These are phyloP conservation scores for Lasioglossum calceatum DNA, from an alignment of 2,888 invertebrate genomes.

Conservation along the genomic window DNA sequence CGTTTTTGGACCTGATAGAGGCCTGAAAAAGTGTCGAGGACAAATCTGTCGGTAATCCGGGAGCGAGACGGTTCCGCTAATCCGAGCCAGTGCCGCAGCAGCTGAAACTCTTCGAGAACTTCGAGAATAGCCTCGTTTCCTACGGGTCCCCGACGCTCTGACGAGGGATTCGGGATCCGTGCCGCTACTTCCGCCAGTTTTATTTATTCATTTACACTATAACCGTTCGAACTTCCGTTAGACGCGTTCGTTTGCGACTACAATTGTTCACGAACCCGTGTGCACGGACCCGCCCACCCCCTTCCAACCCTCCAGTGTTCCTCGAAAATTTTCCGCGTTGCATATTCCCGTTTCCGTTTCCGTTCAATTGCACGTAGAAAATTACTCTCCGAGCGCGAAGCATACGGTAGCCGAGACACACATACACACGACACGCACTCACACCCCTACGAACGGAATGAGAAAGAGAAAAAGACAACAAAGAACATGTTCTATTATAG, in stretches of 20 bases:
- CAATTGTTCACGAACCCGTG: constrained; percentile 5
- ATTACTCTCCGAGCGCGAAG: background rate
- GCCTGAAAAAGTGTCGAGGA: background rate
- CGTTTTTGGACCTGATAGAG: background rate
- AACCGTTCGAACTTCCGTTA: constrained; percentile 19
- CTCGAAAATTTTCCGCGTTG: background rate
- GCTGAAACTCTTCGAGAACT: background rate
- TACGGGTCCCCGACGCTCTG: background rate
- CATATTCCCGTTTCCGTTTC: constrained; percentile 16
- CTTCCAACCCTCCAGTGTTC: background rate
- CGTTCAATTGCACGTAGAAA: constrained; percentile 21
- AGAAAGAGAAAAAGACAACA: background rate
- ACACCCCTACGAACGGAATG: background rate
- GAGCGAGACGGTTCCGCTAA: background rate
- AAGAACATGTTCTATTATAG: constrained; percentile 15
- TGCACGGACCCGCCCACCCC: background rate
- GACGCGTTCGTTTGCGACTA: background rate
- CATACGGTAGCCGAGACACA: background rate
- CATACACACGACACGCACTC: background rate
- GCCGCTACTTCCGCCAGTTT: constrained; percentile 15
- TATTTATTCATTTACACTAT: constrained; percentile 2
- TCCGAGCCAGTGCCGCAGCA: background rate
- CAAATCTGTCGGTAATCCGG: background rate
- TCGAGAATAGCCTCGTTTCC: constrained; percentile 6
- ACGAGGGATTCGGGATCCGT: background rate